Percentiles rank a stretch among this genome's conserved stretches.
phyloP scores from a whole-genome alignment of 92 coral and sea anemone species.

The Bergia puertoricense region DNA sequence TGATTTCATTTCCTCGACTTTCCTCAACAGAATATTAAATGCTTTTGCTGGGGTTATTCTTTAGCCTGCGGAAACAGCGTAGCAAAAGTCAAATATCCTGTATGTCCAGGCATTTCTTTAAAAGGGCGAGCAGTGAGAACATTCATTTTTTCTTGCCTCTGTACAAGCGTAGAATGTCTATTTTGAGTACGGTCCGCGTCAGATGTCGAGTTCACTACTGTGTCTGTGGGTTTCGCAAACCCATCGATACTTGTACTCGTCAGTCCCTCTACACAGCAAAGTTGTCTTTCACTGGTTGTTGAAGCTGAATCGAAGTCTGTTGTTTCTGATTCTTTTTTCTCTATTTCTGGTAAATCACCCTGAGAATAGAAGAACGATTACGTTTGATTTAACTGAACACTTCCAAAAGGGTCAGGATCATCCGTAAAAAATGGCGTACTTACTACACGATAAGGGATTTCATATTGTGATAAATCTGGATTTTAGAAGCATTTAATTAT shows the following conservation, averaged over 20 bases:
- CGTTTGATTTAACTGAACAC: too few species aligned
- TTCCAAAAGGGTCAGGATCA: not conserved
- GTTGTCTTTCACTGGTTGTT: not conserved
- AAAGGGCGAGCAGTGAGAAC: constrained; percentile 75
- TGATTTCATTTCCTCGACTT: not conserved
- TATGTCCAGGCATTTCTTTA: constrained; percentile 90
- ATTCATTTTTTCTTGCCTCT: constrained; percentile 62
- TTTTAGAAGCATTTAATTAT: too few species aligned
- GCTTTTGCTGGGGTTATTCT: not conserved
- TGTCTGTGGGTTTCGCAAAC: constrained; percentile 7
- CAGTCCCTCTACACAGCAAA: not conserved
- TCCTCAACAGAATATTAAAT: not conserved
- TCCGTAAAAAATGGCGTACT: too few species aligned
- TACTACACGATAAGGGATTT: too few species aligned
- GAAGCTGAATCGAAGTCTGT: not conserved
- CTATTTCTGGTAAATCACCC: not conserved
- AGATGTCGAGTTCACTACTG: constrained; percentile 42
- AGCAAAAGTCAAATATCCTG: constrained; percentile 95
- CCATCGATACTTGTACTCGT: not conserved
- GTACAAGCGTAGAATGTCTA: constrained; percentile 36
- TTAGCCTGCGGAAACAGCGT: constrained; percentile 56
- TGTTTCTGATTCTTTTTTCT: not conserved
- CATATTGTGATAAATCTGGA: too few species aligned
- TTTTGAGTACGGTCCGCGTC: constrained; percentile 45
- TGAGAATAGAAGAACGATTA: not conserved